Base-by-base conservation (phyloP, 1,140 invertebrate genomes). In the Drosophila setifemur region DNA sequence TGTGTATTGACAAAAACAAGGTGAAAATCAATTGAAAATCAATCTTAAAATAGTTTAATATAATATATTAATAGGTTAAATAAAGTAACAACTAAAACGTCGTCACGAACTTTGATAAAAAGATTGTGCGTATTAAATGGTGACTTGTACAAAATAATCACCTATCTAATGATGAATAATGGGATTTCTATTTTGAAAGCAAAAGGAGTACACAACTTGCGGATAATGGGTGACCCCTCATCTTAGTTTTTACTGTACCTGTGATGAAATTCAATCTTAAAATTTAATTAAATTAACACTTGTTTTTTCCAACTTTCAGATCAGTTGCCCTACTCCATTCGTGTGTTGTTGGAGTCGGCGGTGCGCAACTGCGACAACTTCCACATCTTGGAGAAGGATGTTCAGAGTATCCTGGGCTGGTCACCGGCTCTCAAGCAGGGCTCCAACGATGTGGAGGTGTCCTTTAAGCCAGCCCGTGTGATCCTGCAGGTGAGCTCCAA, bases 301-400 rank as follows among this genome's bases (percentile, higher is more conserved):
- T 18, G 1, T 31, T 7, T 9, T 21, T 14, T 28, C 21, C 50
- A 16, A 12, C 7, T 45, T 43, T 12, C 40, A 90, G 95, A 94
- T 54, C 93, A 93, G 73, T 91, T 99, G n/a, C 98, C 98, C 0
- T 99, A 94, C 91, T 98, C 97, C 3, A 96, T 99, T 47, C 92
- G 97, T 87, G 95, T 99, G 4, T 92, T 99, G 1, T 91, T 99
- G 73, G 98, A 99, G 92, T 98, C 98, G 4, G 97, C 97, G 23
- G 94, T 99, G 0, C 92, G 98, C 50, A 98, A 98, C 92, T 99
- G 98, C 91, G 98, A 99, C 92, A 95, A 97, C 75, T 99, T 99
- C 89, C 96, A 98, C 90, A 94, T 97, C 4, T 93, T 94, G 33
- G 93, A 96, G 88, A 92, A 93, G 45, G 98, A 99, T 93, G 97